Evolutionary conservation across 2,888 invertebrate genomes (phyloP).

Genomic region (Drosophila neonasuta): DNA sequence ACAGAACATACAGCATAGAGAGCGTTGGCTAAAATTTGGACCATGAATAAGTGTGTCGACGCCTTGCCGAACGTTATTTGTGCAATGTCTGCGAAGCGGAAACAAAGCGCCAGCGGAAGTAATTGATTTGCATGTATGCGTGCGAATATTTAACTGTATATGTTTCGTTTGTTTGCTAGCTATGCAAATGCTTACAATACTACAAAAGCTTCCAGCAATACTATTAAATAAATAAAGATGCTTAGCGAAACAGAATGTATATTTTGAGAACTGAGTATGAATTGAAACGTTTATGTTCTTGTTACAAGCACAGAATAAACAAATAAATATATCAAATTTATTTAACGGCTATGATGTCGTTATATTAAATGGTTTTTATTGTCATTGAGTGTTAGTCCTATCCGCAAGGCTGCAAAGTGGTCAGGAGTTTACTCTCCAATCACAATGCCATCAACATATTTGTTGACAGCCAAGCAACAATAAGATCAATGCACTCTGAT

Average conservation of each 20-base stretch:
- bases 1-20: background rate
- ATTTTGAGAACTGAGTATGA: background rate
- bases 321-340: too few species aligned
- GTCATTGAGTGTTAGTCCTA: too few species aligned
- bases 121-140: slow-evolving; percentile 58
- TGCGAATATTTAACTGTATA: slow-evolving; percentile 2
- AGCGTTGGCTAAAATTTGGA: slow-evolving; percentile 1
- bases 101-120: slow-evolving; percentile 67
- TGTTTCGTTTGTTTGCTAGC: background rate
- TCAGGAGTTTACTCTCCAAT: too few species aligned
- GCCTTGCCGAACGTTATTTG: slow-evolving; percentile 38
- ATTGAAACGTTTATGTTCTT: background rate
- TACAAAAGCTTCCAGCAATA: background rate
- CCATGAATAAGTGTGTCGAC: slow-evolving; percentile 17
- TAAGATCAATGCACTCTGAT: too few species aligned
- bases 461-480: too few species aligned
- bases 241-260: background rate
- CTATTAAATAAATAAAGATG: background rate
- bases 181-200: slow-evolving; percentile 1
- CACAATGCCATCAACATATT: too few species aligned
- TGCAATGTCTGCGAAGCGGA: slow-evolving; percentile 59
- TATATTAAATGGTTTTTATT: too few species aligned
- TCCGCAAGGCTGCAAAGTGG: too few species aligned
- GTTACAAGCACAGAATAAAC: background rate
- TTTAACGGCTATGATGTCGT: too few species aligned